phyloP scores from a whole-genome alignment of 1,140 invertebrate species.

The Branchinecta lynchi region DNA sequence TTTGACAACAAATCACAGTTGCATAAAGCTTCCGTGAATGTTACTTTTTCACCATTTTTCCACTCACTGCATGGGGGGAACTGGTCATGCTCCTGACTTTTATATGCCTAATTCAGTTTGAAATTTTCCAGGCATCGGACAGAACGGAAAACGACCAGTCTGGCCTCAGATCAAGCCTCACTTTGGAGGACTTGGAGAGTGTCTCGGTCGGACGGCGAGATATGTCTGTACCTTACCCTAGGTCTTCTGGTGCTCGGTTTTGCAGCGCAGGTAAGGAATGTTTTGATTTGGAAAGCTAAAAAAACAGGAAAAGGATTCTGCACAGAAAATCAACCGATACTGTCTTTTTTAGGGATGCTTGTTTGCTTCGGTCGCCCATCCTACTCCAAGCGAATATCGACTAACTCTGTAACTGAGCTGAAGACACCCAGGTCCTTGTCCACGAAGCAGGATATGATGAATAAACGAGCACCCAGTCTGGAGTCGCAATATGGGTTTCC shows the following conservation, averaged over 20 bases:
- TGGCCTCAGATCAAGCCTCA: background rate
- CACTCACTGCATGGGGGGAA: no score
- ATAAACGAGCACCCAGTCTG: conserved; percentile 20
- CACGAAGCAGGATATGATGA: conserved; percentile 42
- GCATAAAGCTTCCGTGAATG: no score
- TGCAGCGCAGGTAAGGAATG: conserved; percentile 52
- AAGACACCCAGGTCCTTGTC: conserved; percentile 59
- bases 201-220: background rate
- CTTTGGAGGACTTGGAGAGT: background rate
- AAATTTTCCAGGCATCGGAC: no score
- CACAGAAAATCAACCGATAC: no score
- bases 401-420: conserved; percentile 33
- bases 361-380: conserved; percentile 69
- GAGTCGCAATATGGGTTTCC: conserved; percentile 27
- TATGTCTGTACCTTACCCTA: conserved; percentile 62
- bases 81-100: no score
- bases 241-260: conserved; percentile 83
- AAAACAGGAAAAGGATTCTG: no score
- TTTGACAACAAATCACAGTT: no score
- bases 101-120: no score
- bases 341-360: conserved; percentile 39
- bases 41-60: no score
- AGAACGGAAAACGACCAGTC: background rate
- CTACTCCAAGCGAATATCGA: conserved; percentile 41
- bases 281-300: no score